Evolutionary conservation across 2,888 invertebrate genomes (phyloP).

Genomic region (Thyatira batis): DNA sequence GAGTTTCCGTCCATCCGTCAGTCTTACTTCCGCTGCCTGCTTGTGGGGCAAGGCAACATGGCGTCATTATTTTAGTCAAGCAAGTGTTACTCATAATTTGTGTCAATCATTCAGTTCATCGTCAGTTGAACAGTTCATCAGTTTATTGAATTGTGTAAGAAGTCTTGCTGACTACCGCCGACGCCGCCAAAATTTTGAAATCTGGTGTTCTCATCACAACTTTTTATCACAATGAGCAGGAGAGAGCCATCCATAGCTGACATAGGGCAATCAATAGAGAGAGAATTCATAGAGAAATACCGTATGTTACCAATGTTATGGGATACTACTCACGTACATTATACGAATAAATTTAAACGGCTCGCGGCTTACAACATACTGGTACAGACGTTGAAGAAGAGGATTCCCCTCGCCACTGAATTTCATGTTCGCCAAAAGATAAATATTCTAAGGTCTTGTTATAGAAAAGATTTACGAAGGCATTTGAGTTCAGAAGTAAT

Average conservation of each 20-base stretch:
- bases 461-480: slow-evolving; percentile 37
- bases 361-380: slow-evolving; percentile 32
- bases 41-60: not conserved
- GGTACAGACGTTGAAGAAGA: slow-evolving; percentile 30
- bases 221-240: not conserved
- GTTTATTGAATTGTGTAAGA: not conserved
- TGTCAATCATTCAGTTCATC: not conserved
- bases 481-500: slow-evolving; percentile 32
- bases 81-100: no score
- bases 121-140: not conserved
- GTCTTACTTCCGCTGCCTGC: not conserved
- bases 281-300: slow-evolving; percentile 37
- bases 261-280: slow-evolving; percentile 23
- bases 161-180: not conserved
- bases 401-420: slow-evolving; percentile 31
- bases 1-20: not conserved
- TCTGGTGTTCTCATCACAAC: not conserved
- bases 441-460: slow-evolving; percentile 42
- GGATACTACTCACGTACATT: slow-evolving; percentile 37
- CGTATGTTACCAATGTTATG: slow-evolving; percentile 35
- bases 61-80: not conserved
- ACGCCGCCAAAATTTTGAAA: not conserved
- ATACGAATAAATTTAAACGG: slow-evolving; percentile 40
- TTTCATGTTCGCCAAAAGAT: slow-evolving; percentile 42
- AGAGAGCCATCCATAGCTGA: slow-evolving; percentile 9